Base-by-base conservation (phyloP, 2,888 invertebrate species). In the Ennomos erosarius region DNA sequence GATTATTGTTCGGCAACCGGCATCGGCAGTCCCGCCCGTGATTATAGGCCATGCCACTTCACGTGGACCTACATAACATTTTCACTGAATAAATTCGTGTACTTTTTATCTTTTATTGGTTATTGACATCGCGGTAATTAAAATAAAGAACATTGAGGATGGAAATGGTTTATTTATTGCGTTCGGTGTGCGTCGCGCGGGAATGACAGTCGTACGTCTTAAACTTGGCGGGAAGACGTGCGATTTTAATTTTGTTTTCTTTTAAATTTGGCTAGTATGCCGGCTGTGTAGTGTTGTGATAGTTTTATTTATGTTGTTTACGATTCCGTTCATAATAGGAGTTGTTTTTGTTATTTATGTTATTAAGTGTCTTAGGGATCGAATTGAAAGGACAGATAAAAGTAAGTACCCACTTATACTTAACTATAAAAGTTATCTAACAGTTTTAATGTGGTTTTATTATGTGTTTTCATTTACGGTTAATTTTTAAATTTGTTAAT, bases 241-340 rank as follows among this genome's bases (percentile, higher is more conserved):
- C 69, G 62, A 48, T 66, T 68, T 70, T 64, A 40, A 65, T 55
- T 64, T 68, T 68, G 62, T 74, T 75, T 67, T 71, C 70, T 72
- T 67, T 56, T 57, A 46, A 55, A 55, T 51, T 45, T 69, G 61
- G 66, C 57, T 53, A 45, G 57, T 47, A 62, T 71, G 76, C 81
- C 82, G 80, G 66, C 61, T 78, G 85, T 87, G 85, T 76, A 77
- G 88, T 88, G 88, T 82, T 85, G 90, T 89, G 88, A 78, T 71
- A 69, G 40, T 51, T 67, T 72, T 75, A 75, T 87, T 81, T 73
- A 90, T 90, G 89, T 80, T 90, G 71, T 43, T 55, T 11, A 79
- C 76, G 52, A 81, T 88, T 78, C 76, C 76, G 65, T 75, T 84
- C 57, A 71, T 81, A 43, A 65, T 84, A 58, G 81, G 79, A 65